Percentiles rank a stretch among this genome's conserved stretches.
Conservation (phyloP, 2,113 vertebrate species). For the Romanogobio albipinnatus region DNA sequence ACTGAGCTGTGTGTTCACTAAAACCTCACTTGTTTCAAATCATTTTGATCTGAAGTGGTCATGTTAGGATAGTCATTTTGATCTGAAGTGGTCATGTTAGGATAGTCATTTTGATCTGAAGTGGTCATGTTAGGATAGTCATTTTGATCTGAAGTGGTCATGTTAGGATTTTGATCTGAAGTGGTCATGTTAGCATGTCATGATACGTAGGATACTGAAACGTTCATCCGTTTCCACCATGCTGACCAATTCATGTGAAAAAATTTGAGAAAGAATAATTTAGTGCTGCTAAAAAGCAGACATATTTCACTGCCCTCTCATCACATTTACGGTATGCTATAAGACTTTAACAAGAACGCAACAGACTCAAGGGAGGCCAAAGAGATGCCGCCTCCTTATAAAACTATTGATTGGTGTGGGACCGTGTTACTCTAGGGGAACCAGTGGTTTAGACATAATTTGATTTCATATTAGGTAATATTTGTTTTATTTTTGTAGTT, state of each 20-base stretch:
- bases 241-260: background rate
- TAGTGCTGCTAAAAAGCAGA: background rate
- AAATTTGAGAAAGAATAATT: background rate
- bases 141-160: background rate
- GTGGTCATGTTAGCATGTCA: too few relatives aligned
- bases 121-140: too few relatives aligned
- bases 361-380: background rate
- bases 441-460: background rate
- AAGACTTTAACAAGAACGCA: background rate
- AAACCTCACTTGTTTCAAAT: background rate
- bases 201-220: background rate
- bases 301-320: background rate
- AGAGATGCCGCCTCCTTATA: background rate
- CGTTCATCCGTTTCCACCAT: background rate
- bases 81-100: background rate
- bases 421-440: background rate
- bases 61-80: too few relatives aligned
- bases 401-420: background rate
- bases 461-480: constrained; percentile 12
- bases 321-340: background rate
- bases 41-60: background rate
- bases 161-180: background rate
- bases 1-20: background rate
- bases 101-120: background rate
- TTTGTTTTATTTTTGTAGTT: constrained; percentile 1